These are phyloP conservation scores for Colistium nudipinnis DNA, from an alignment of 2,113 vertebrate species.

Conservation along the genomic window DNA sequence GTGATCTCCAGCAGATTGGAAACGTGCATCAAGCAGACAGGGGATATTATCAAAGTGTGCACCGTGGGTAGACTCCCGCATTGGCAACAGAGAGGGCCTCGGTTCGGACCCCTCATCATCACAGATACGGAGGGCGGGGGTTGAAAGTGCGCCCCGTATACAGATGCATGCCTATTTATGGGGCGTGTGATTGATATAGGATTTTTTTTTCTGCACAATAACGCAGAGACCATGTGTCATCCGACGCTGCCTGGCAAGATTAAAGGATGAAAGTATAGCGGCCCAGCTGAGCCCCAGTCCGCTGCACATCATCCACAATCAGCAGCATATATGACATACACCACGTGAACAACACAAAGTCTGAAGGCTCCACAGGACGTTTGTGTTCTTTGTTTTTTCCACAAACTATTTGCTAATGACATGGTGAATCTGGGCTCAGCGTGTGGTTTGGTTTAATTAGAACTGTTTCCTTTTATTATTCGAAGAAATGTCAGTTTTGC, in stretches of 20 bases:
- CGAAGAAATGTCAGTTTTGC: slow-evolving; percentile 11
- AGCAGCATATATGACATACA: slow-evolving; percentile 26
- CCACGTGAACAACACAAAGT: slow-evolving; percentile 24
- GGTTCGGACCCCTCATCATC: slow-evolving; percentile 9
- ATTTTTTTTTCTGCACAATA: slow-evolving; percentile 8
- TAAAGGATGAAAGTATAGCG: slow-evolving; percentile 47
- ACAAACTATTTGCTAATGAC: not conserved
- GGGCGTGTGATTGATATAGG: slow-evolving; percentile 38
- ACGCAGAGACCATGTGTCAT: slow-evolving; percentile 43
- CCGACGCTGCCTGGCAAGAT: slow-evolving; percentile 32
- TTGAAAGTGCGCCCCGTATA: slow-evolving; percentile 4
- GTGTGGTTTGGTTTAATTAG: too few relatives aligned
- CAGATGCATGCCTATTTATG: slow-evolving; percentile 1
- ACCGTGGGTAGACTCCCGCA: not conserved
- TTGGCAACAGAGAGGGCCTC: not conserved
- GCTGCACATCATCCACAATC: slow-evolving; percentile 18
- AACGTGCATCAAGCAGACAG: slow-evolving; percentile 25
- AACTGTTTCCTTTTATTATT: not conserved
- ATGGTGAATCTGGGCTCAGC: not conserved
- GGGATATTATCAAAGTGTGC: slow-evolving; percentile 11
- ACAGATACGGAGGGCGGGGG: slow-evolving; percentile 9
- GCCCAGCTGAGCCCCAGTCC: slow-evolving; percentile 51
- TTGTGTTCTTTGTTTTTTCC: too few relatives aligned
- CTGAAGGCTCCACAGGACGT: not conserved
- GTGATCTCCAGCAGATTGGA: slow-evolving; percentile 38